Conservation (phyloP, 2,113 vertebrate species). For the Uria aalge region DNA sequence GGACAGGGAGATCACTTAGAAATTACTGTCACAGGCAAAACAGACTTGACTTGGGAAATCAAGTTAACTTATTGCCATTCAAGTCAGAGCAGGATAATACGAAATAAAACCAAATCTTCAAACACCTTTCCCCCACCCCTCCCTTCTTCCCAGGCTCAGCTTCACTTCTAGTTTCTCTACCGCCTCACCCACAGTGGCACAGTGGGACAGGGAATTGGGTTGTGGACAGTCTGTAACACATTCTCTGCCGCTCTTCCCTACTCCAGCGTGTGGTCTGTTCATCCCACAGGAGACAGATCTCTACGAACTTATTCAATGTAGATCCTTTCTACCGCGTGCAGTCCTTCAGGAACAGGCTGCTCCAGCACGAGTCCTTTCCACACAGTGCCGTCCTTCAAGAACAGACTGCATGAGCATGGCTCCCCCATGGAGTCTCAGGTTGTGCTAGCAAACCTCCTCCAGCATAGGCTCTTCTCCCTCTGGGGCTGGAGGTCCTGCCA, state of each 20-base stretch:
- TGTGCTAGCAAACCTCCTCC: neutral
- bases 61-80: neutral
- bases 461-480: accelerated
- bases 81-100: neutral
- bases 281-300: neutral
- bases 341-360: neutral
- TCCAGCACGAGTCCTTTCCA: neutral
- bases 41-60: neutral
- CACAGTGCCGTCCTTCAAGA: neutral
- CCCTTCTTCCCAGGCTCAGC: neutral
- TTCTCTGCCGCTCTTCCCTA: neutral
- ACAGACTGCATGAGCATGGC: neutral
- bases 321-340: neutral
- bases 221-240: neutral
- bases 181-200: accelerated
- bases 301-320: accelerated
- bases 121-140: accelerated
- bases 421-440: neutral
- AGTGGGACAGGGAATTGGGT: accelerated
- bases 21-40: neutral
- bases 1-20: neutral
- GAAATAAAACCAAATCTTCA: neutral
- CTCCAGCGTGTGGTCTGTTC: accelerated
- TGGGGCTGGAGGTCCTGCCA: neutral
- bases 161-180: neutral